These are phyloP conservation scores for Ornithoptera alexandrae DNA, from an alignment of 2,888 invertebrate genomes.

Conservation along the genomic window DNA sequence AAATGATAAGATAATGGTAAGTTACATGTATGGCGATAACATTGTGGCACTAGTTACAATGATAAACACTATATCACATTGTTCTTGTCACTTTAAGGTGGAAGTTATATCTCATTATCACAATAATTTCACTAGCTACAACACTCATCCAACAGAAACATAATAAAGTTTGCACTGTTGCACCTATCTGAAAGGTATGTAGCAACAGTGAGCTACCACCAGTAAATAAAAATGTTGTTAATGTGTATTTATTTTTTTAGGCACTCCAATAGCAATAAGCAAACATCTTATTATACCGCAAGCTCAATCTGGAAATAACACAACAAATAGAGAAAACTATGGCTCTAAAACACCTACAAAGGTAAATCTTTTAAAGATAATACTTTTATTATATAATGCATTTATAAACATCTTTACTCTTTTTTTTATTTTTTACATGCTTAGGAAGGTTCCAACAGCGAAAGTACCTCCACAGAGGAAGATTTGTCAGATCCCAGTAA, in stretches of 20 bases:
- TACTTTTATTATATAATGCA: background rate
- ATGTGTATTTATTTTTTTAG: slow-evolving; percentile 48
- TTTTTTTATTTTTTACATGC: slow-evolving; percentile 25
- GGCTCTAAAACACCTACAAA: slow-evolving; percentile 68
- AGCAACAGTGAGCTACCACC: too few relatives aligned
- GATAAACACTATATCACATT: too few relatives aligned
- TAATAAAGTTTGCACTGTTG: too few relatives aligned
- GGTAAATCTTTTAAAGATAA: slow-evolving; percentile 44
- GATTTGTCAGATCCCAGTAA: slow-evolving; percentile 86
- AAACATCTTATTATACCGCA: slow-evolving; percentile 93
- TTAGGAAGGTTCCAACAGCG: slow-evolving; percentile 65
- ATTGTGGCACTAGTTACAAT: too few relatives aligned
- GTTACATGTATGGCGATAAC: too few relatives aligned
- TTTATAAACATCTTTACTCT: too few relatives aligned
- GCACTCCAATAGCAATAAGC: slow-evolving; percentile 94
- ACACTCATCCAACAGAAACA: too few relatives aligned
- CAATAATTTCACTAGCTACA: too few relatives aligned
- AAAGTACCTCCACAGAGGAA: slow-evolving; percentile 65
- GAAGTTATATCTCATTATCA: too few relatives aligned
- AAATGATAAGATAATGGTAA: too few relatives aligned
- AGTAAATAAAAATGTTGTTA: background rate
- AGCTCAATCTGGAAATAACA: slow-evolving; percentile 64
- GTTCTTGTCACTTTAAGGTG: too few relatives aligned
- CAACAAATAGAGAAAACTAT: slow-evolving; percentile 68
- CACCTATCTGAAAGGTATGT: too few relatives aligned